Base-by-base conservation (phyloP, 2,113 vertebrate species). In the Cromileptes altivelis region DNA sequence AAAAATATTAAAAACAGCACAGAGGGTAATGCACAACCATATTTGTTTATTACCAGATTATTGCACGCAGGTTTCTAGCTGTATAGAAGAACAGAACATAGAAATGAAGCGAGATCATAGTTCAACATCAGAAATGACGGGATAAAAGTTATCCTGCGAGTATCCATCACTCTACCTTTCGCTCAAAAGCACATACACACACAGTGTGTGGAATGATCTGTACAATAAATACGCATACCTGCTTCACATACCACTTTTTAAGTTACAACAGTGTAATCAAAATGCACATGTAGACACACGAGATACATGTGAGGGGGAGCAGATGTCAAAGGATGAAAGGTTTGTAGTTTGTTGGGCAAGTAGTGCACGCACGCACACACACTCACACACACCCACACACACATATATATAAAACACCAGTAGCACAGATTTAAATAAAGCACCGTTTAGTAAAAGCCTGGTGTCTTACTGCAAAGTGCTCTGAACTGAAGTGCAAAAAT, bases 161-260 rank as follows among this genome's bases (percentile, higher is more conserved):
- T 55, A 40, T 57, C 63, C 49, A 65, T 64, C 88, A 67, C 53
- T 78, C 62, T 75, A 23, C 62, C 49, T 49, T 70, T 69, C 13
- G 0, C 55, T 52, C 74, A 56, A 50, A 69, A 62, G 40, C 60
- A 72, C 67, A 57, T 61, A 91, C 85, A 90, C 88, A 87, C 88
- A 93, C 81, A 82, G 79, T 88, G 88, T 88, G 85, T 85, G 88
- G 63, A 89, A 88, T 88, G 85, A 81, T 85, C 79, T 80, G 73
- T 80, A 87, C 79, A 90, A 89, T 84, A 89, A 90, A 85, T 90
- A 92, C 47, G 80, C 77, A 80, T 70, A 70, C 53, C 72, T 55
- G 79, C 60, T 57, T 75, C 78, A 70, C 63, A 81, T 87, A 30
- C 53, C 70, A 78, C 56, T 58, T 77, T 45, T 18, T 45, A 72